phyloP scores from a whole-genome alignment of 2,888 invertebrate species.

The Trachelus stipa region DNA sequence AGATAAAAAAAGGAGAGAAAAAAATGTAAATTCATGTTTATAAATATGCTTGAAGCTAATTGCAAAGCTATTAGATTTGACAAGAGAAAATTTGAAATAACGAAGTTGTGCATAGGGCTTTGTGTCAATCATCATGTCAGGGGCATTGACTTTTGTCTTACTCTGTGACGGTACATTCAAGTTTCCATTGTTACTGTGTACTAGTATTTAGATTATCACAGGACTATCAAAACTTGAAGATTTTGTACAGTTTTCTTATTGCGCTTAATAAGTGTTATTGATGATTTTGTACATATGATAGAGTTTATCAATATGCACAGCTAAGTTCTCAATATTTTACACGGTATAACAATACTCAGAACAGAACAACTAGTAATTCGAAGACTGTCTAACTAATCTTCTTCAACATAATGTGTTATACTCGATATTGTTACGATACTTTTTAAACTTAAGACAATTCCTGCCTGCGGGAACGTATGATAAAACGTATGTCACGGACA shows the following conservation, averaged over 20 bases:
- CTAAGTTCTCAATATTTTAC: not conserved
- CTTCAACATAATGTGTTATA: not conserved
- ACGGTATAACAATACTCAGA: not conserved
- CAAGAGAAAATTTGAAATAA: not conserved
- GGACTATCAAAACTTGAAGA: not conserved
- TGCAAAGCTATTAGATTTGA: not conserved
- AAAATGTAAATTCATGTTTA: not conserved
- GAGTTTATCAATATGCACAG: not conserved
- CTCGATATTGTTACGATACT: not conserved
- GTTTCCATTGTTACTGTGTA: not conserved
- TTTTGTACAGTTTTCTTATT: not conserved
- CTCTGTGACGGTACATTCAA: not conserved
- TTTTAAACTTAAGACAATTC: not conserved
- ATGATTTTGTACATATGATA: not conserved
- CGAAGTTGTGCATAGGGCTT: not conserved
- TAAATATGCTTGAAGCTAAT: not conserved
- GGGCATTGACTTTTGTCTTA: not conserved
- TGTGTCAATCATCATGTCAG: not conserved
- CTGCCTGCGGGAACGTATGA: not conserved
- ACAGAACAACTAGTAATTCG: not conserved
- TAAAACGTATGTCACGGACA: too few relatives aligned
- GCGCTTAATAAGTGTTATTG: not conserved
- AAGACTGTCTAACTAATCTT: not conserved
- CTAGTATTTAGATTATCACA: not conserved
- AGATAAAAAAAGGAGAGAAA: not conserved